Evolutionary conservation across 2,113 vertebrate species (phyloP).

Genomic region (Nothocercus julius): DNA sequence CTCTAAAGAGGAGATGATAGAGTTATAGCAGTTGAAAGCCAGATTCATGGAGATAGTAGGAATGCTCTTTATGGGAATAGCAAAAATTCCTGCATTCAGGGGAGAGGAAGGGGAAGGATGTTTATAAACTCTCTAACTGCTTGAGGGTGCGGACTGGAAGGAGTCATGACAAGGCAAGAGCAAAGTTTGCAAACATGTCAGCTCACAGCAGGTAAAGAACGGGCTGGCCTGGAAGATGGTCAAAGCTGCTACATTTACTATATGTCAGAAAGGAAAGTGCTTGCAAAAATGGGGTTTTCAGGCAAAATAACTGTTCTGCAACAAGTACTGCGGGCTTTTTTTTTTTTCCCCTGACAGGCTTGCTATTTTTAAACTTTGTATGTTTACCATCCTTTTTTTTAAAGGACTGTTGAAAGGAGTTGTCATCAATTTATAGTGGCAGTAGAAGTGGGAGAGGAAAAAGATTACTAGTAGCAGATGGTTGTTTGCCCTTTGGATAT

Average conservation of each 20-base stretch:
- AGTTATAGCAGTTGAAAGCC: not conserved
- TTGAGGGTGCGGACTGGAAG: not conserved
- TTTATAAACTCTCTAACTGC: not conserved
- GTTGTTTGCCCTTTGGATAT: not conserved
- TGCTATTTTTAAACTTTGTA: not conserved
- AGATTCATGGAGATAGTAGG: not conserved
- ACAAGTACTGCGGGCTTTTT: not conserved
- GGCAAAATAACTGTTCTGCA: not conserved
- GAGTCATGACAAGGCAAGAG: not conserved
- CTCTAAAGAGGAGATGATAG: not conserved
- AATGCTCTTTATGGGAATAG: not conserved
- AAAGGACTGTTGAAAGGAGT: slow-evolving; percentile 7
- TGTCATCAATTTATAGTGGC: not conserved
- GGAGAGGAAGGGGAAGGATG: not conserved
- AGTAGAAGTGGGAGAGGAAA: not conserved
- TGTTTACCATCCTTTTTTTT: not conserved
- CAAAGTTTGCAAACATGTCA: not conserved
- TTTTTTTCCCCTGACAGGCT: not conserved
- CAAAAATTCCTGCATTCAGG: not conserved
- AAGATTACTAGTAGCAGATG: slow-evolving; percentile 1
- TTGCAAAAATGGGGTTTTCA: not conserved
- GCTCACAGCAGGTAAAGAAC: not conserved
- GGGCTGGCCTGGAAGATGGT: not conserved
- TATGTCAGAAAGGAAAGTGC: not conserved
- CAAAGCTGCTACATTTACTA: not conserved